These are phyloP conservation scores for Glareola pratincola DNA, from an alignment of 2,113 vertebrate genomes.

Conservation along the genomic window DNA sequence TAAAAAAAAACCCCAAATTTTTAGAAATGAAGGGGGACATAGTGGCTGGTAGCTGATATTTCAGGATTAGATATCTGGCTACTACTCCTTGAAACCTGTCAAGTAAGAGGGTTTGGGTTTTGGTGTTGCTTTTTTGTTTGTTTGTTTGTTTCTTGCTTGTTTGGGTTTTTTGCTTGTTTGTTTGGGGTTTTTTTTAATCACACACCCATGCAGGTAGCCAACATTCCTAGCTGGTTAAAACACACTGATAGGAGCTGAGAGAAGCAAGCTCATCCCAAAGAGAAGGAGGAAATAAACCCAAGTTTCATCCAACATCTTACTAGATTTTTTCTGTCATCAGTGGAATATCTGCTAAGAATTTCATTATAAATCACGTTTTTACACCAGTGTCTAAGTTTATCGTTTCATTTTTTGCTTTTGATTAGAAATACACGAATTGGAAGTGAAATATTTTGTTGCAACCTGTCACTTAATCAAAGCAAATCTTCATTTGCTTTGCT, in stretches of 20 bases:
- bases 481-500: neutral
- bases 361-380: neutral
- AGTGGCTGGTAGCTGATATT: neutral
- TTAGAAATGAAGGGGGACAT: neutral
- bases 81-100: neutral
- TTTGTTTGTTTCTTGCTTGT: neutral
- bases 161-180: no score
- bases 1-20: neutral
- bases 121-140: neutral
- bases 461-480: neutral
- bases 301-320: neutral
- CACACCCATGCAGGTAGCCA: neutral
- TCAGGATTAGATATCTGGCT: neutral
- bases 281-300: neutral
- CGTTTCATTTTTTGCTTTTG: neutral
- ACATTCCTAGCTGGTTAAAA: neutral
- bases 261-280: neutral
- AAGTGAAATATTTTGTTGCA: neutral
- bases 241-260: neutral
- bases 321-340: neutral
- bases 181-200: neutral
- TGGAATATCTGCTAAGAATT: neutral
- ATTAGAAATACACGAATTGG: neutral
- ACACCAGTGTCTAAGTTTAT: neutral
- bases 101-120: neutral